phyloP scores from a whole-genome alignment of 2,797 vertebrate genomes.

The Garrulus glandarius region DNA sequence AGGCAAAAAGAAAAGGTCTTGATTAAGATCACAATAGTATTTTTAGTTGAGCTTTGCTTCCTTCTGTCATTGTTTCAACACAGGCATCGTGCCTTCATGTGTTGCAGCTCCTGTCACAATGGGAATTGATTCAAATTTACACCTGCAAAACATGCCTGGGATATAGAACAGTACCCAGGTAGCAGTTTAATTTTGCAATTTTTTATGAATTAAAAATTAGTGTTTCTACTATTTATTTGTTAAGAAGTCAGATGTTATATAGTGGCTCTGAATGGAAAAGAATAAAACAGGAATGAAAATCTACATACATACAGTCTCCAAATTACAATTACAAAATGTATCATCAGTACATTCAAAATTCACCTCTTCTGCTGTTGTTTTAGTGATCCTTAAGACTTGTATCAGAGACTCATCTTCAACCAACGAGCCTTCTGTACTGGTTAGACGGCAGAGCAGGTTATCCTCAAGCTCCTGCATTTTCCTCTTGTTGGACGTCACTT shows the following conservation, averaged over 20 bases:
- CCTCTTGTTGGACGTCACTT: slow-evolving; percentile 84
- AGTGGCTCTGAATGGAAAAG: neutral
- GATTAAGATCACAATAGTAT: neutral
- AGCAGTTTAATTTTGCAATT: neutral
- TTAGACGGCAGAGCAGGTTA: slow-evolving; percentile 82
- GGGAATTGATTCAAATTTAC: neutral
- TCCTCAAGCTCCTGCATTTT: slow-evolving; percentile 88
- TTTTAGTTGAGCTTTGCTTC: neutral
- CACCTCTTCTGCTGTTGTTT: slow-evolving; percentile 84
- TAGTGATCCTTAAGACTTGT: slow-evolving; percentile 81
- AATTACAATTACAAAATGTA: neutral
- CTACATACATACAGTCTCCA: neutral
- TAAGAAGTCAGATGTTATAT: neutral
- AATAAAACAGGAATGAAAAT: neutral
- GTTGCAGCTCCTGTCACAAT: neutral
- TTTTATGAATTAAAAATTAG: neutral
- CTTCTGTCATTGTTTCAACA: neutral
- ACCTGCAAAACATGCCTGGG: neutral
- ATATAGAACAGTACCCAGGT: neutral
- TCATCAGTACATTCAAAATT: neutral
- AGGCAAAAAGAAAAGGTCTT: neutral
- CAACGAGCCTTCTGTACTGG: slow-evolving; percentile 83
- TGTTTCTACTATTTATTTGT: neutral
- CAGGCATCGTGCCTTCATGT: neutral
- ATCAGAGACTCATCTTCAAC: slow-evolving; percentile 86